These are phyloP conservation scores for Peucedramus taeniatus DNA, from an alignment of 2,113 vertebrate species.

Conservation along the genomic window DNA sequence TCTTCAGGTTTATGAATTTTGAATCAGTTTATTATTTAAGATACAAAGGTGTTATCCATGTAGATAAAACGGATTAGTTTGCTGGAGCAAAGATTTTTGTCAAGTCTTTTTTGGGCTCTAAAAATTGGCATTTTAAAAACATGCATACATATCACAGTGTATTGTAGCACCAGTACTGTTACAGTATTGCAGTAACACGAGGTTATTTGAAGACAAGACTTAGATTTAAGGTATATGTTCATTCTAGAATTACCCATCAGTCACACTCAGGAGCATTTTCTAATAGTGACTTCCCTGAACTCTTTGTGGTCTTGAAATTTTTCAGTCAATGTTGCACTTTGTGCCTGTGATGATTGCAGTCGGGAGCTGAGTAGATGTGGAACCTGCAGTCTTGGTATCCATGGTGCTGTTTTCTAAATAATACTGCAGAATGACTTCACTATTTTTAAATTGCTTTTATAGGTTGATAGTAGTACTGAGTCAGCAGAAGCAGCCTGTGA, in stretches of 20 bases:
- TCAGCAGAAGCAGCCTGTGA: slow-evolving; percentile 89
- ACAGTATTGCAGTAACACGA: background rate
- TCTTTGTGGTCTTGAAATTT: background rate
- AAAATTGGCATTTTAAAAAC: background rate
- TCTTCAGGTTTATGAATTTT: background rate
- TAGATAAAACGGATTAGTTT: background rate
- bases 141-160: fast-evolving
- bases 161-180: fast-evolving
- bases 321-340: background rate
- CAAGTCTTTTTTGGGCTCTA: background rate
- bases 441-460: background rate
- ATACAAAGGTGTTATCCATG: background rate
- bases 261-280: background rate
- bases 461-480: slow-evolving; percentile 90
- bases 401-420: background rate
- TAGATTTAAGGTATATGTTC: background rate
- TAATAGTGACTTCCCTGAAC: background rate
- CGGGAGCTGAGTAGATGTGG: background rate
- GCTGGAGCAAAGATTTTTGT: background rate
- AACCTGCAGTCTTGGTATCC: background rate
- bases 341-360: background rate
- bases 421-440: background rate
- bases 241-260: background rate
- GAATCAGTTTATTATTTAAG: background rate
- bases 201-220: background rate